Conservation (phyloP, 2,113 vertebrate species). For the Orthochromis malagaraziensis region DNA sequence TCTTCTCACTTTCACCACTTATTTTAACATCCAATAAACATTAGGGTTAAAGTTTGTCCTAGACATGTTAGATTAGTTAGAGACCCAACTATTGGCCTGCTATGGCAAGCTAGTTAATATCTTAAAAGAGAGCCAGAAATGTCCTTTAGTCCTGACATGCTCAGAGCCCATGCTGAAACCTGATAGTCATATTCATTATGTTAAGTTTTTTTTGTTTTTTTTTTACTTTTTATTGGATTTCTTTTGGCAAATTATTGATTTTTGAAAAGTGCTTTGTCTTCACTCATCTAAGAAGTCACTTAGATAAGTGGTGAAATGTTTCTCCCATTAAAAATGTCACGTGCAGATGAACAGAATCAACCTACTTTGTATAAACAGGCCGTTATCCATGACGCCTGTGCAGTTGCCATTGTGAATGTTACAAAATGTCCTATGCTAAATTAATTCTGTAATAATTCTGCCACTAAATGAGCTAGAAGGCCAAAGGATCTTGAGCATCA, state of each 20-base stretch:
- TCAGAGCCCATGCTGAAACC: not conserved
- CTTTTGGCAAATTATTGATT: not conserved
- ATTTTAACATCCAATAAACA: not conserved
- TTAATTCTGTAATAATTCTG: not conserved
- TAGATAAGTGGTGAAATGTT: not conserved
- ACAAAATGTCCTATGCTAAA: not conserved
- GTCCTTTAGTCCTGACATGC: not conserved
- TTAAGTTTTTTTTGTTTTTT: not conserved
- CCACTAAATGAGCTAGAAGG: not conserved
- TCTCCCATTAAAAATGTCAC: not conserved
- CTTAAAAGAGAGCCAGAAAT: fast-evolving
- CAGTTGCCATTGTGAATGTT: not conserved
- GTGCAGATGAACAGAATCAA: not conserved
- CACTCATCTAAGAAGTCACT: not conserved
- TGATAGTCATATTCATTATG: not conserved
- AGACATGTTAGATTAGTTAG: not conserved
- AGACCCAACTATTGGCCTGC: fast-evolving
- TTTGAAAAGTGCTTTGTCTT: not conserved
- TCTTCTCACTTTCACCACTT: not conserved
- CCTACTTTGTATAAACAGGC: not conserved
- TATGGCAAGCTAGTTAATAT: not conserved
- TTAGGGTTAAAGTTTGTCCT: not conserved
- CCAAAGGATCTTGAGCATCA: not conserved
- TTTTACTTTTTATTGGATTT: not conserved
- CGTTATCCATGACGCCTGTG: not conserved